These are phyloP conservation scores for Nettapus auritus DNA, from an alignment of 2,113 vertebrate genomes.

Conservation along the genomic window DNA sequence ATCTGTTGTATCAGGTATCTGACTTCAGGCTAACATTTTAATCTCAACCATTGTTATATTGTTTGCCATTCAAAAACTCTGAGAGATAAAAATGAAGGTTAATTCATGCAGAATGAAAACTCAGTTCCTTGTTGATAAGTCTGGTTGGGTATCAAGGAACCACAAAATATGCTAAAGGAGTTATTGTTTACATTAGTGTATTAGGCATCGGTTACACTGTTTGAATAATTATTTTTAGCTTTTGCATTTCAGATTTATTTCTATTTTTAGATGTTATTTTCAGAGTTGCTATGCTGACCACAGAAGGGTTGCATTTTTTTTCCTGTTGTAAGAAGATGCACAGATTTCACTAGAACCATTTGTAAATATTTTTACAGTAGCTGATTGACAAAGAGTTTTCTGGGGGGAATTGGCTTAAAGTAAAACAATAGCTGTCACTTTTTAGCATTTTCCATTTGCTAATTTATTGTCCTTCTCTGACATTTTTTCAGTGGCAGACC, in stretches of 20 bases:
- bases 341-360: not conserved
- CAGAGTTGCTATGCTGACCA: not conserved
- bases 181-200: not conserved
- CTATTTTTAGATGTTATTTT: not conserved
- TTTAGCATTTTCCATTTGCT: not conserved
- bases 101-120: conserved; percentile 38
- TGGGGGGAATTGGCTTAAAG: not conserved
- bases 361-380: not conserved
- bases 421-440: not conserved
- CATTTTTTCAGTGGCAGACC: not conserved
- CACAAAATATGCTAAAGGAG: not conserved
- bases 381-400: not conserved
- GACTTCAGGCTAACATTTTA: conserved; percentile 62
- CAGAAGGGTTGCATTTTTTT: not conserved
- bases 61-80: conserved; percentile 44
- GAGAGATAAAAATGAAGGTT: conserved; percentile 41
- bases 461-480: not conserved
- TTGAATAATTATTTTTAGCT: not conserved
- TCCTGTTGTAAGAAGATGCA: not conserved
- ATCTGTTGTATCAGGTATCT: conserved; percentile 55
- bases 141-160: not conserved
- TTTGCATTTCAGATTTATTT: not conserved
- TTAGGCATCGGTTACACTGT: not conserved
- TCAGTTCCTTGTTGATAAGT: not conserved
- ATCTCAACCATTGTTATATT: conserved; percentile 17